Conservation (phyloP, 2,888 invertebrate species). For the Parnassius orleans region DNA sequence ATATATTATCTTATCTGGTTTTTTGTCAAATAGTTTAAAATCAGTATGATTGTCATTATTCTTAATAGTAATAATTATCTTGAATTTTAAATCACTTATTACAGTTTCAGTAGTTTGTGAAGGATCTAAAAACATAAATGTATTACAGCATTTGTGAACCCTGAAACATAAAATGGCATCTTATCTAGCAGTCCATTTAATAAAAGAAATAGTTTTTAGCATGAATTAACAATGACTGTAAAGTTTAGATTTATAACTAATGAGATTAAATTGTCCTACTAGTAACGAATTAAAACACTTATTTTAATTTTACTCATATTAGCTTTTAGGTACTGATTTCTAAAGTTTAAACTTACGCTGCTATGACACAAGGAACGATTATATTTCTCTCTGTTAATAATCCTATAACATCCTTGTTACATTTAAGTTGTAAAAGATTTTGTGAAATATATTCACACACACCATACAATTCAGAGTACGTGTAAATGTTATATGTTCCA, state of each 20-base stretch:
- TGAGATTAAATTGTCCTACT: too few relatives aligned
- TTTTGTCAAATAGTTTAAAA: conserved; percentile 48
- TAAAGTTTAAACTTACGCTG: conserved; percentile 68
- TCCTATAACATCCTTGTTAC: conserved; percentile 66
- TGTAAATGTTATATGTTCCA: conserved; percentile 55
- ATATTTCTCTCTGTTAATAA: conserved; percentile 73
- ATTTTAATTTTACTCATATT: too few relatives aligned
- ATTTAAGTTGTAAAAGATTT: conserved; percentile 59
- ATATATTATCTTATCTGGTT: conserved; percentile 53
- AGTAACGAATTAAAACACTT: too few relatives aligned
- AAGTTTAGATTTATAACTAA: too few relatives aligned
- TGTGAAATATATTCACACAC: conserved; percentile 70
- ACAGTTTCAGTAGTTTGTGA: conserved; percentile 49
- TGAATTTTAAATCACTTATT: conserved; percentile 51
- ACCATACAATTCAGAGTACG: conserved; percentile 71
- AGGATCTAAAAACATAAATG: conserved; percentile 77
- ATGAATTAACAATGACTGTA: too few relatives aligned
- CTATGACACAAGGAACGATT: conserved; percentile 75
- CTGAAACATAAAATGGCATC: conserved; percentile 52
- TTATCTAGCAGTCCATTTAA: neutral
- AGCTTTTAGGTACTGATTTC: too few relatives aligned
- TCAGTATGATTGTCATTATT: conserved; percentile 33
- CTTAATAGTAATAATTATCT: conserved; percentile 54
- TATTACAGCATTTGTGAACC: conserved; percentile 72
- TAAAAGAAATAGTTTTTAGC: too few relatives aligned